Evolutionary conservation across 2,888 invertebrate genomes (phyloP).

Genomic region (Lydus trimaculatus): DNA sequence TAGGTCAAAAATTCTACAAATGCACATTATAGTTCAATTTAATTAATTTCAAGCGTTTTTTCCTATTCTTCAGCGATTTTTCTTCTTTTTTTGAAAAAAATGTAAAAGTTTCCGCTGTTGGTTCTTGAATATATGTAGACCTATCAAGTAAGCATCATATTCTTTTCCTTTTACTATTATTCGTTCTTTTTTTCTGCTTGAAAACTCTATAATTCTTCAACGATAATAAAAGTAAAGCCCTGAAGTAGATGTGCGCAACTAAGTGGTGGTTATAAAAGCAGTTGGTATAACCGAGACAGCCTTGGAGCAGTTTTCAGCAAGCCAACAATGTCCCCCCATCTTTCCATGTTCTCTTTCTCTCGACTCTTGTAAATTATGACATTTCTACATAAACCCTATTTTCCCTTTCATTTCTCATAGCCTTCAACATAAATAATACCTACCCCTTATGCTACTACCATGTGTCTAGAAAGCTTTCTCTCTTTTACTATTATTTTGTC

Average conservation of each 20-base stretch:
- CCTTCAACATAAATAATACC: slow-evolving; percentile 50
- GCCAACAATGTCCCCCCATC: slow-evolving; percentile 43
- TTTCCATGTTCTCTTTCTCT: slow-evolving; percentile 32
- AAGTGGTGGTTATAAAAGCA: slow-evolving; percentile 39
- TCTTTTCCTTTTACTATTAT: background rate
- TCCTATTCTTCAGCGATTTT: background rate
- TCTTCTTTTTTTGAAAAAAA: too few relatives aligned
- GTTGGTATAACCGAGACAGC: slow-evolving; percentile 36
- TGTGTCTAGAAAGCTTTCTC: slow-evolving; percentile 29
- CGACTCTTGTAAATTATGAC: slow-evolving; percentile 51
- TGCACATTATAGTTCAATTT: background rate
- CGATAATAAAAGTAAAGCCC: slow-evolving; percentile 35
- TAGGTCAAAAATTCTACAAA: slow-evolving; percentile 20
- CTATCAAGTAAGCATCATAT: background rate
- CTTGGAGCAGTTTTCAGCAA: slow-evolving; percentile 44
- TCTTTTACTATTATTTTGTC: slow-evolving; percentile 12
- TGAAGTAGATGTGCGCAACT: slow-evolving; percentile 35
- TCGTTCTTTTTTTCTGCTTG: background rate
- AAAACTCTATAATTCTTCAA: slow-evolving; percentile 35
- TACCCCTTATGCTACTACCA: slow-evolving; percentile 22
- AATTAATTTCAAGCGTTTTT: background rate
- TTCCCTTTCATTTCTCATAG: slow-evolving; percentile 57
- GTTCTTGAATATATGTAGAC: background rate
- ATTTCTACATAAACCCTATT: slow-evolving; percentile 54
- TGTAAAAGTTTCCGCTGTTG: too few relatives aligned